Evolutionary conservation across 2,797 vertebrate genomes (phyloP).

Genomic region (Tapera naevia): DNA sequence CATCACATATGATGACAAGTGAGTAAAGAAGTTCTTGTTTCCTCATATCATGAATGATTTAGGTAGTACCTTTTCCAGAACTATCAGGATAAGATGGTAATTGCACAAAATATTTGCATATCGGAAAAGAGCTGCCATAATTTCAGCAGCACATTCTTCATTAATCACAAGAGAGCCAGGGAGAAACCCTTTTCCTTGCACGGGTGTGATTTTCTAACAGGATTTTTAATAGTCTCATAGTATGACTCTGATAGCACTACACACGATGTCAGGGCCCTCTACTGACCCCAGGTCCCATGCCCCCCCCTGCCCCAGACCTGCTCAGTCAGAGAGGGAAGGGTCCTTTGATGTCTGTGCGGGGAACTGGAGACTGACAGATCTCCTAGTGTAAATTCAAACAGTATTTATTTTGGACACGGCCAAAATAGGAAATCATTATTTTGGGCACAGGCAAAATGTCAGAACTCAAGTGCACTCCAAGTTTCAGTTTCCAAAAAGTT

Average conservation of each 20-base stretch:
- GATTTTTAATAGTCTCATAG: background rate
- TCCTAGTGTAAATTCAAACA: too few relatives aligned
- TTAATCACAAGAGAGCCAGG: background rate
- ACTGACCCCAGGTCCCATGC: too few relatives aligned
- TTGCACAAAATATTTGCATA: background rate
- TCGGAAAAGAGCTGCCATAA: background rate
- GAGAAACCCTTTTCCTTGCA: background rate
- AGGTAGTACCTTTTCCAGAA: background rate
- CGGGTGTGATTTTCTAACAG: rapidly evolving
- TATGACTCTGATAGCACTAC: background rate
- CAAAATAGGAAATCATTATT: too few relatives aligned
- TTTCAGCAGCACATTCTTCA: background rate
- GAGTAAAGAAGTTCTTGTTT: background rate
- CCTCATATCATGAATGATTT: background rate
- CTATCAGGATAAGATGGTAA: background rate
- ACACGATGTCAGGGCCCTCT: too few relatives aligned
- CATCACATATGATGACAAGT: background rate
- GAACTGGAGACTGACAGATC: too few relatives aligned
- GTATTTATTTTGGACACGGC: too few relatives aligned
- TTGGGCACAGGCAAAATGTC: too few relatives aligned
- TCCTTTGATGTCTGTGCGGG: too few relatives aligned
- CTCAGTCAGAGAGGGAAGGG: too few relatives aligned
- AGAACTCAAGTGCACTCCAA: too few relatives aligned
- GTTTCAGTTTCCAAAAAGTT: too few relatives aligned
- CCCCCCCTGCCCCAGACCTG: too few relatives aligned